Evolutionary conservation across 1,140 invertebrate genomes (phyloP).

Genomic region (Telenomus remus): DNA sequence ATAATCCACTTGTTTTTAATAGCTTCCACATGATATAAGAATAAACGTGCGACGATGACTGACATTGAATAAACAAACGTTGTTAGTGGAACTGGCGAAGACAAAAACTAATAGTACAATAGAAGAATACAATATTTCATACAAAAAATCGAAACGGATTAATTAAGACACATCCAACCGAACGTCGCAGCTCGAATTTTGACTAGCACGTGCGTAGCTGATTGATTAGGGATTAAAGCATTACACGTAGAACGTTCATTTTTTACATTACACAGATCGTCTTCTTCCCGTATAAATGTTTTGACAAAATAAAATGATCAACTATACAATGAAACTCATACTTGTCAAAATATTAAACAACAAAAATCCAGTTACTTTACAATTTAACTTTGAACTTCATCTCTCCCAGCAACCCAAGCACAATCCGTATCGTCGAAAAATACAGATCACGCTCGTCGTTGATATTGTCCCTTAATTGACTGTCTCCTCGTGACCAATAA

Average conservation of each 20-base stretch:
- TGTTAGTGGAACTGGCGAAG: conserved; percentile 61
- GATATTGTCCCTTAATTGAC: conserved; percentile 71
- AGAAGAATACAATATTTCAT: neutral
- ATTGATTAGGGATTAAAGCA: conserved; percentile 37
- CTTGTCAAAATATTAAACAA: neutral
- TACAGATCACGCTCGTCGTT: conserved; percentile 29
- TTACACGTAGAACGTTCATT: conserved; percentile 26
- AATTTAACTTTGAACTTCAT: neutral
- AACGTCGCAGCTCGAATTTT: conserved; percentile 68
- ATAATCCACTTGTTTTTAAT: conserved; percentile 17
- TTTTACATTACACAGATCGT: too few relatives aligned
- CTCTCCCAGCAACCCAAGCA: neutral
- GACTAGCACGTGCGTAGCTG: conserved; percentile 68
- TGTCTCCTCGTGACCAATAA: conserved; percentile 54
- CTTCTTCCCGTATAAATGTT: too few relatives aligned
- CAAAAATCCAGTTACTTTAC: conserved; percentile 3
- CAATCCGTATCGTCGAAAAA: neutral
- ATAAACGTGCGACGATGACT: conserved; percentile 62
- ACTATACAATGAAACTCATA: too few relatives aligned
- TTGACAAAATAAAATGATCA: too few relatives aligned
- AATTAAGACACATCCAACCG: conserved; percentile 20
- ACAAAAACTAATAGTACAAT: conserved; percentile 19
- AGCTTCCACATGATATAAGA: conserved; percentile 23
- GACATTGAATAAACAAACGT: conserved; percentile 61
- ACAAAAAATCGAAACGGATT: conserved; percentile 11